These are phyloP conservation scores for Archivesica marissinica DNA, from an alignment of 1,140 invertebrate genomes.

Conservation along the genomic window DNA sequence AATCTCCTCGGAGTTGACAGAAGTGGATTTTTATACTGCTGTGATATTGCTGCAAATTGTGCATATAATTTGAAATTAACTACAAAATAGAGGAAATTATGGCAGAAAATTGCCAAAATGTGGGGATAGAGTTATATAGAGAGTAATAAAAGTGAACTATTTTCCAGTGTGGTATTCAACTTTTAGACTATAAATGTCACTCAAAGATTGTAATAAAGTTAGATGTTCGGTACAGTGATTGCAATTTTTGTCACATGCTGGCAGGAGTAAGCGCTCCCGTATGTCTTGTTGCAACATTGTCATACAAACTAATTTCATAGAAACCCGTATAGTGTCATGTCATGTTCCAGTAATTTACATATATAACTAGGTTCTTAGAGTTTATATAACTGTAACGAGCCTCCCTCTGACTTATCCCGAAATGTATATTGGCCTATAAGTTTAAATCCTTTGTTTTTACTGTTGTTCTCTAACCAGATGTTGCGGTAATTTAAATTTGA, in stretches of 20 bases:
- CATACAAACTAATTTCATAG: too few species aligned
- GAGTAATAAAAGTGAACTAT: constrained; percentile 33
- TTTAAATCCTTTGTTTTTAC: too few species aligned
- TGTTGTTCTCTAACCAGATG: too few species aligned
- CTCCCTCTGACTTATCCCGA: too few species aligned
- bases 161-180: background rate
- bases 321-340: too few species aligned
- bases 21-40: constrained; percentile 12
- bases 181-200: background rate
- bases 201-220: background rate
- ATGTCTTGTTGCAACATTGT: too few species aligned
- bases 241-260: background rate
- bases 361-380: too few species aligned
- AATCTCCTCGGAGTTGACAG: background rate
- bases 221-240: background rate
- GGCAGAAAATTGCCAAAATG: constrained; percentile 19
- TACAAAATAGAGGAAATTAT: background rate
- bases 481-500: too few species aligned
- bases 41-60: constrained; percentile 25
- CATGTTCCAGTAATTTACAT: too few species aligned
- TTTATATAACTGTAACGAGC: too few species aligned
- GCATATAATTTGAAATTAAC: constrained; percentile 33
- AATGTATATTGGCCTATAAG: too few species aligned
- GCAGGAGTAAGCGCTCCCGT: too few species aligned
- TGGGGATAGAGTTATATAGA: background rate